Evolutionary conservation across 1,140 invertebrate species (phyloP).

Genomic region (Heterodera schachtii): DNA sequence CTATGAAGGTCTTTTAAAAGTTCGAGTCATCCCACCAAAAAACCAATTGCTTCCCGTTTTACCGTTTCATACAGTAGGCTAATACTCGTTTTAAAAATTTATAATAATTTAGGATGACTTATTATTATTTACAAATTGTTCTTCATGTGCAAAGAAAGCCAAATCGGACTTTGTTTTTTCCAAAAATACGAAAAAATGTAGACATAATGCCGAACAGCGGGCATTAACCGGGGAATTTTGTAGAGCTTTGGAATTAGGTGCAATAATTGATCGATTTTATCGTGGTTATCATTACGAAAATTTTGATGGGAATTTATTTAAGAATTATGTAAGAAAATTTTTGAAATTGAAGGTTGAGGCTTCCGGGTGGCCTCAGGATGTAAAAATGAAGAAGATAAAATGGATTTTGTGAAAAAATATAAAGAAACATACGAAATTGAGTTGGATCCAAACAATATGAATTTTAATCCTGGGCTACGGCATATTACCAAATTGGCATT

Average conservation of each 20-base stretch:
- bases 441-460: neutral
- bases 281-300: neutral
- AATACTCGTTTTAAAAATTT: too few species aligned
- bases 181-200: neutral
- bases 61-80: neutral
- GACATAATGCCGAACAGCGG: neutral
- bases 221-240: neutral
- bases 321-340: neutral
- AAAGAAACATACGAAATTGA: neutral
- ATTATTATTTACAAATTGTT: neutral
- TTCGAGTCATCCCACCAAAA: slow-evolving; percentile 1
- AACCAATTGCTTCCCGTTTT: neutral
- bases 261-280: neutral
- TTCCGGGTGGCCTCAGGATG: neutral
- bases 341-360: neutral
- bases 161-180: neutral
- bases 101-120: neutral
- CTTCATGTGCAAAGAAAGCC: neutral
- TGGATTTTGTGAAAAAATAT: neutral
- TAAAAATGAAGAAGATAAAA: neutral
- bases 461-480: neutral
- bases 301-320: neutral
- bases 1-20: neutral
- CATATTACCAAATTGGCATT: neutral
- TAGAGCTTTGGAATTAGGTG: neutral